A percentile compares a stretch with the other conserved stretches of the same genome.
phyloP scores from a whole-genome alignment of 2,888 invertebrate species.

The Lymantria monacha region DNA sequence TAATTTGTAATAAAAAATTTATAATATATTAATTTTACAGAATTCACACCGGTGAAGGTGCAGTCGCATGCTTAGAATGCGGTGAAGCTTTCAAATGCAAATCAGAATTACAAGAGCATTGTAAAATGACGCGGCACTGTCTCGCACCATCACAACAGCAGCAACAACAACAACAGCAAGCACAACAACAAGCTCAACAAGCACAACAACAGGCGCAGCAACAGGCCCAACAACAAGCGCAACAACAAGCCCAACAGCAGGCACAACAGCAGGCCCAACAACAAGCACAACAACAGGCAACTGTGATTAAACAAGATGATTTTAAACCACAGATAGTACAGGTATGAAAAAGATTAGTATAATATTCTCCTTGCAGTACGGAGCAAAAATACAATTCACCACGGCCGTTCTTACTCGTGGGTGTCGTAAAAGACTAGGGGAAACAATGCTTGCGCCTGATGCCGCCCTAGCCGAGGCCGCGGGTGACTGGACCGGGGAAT shows the following conservation, averaged over 20 bases:
- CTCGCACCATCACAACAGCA: slow-evolving; percentile 46
- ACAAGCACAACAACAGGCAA: slow-evolving; percentile 63
- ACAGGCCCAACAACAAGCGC: slow-evolving; percentile 49
- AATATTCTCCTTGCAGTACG: no score
- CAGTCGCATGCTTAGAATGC: slow-evolving; percentile 88
- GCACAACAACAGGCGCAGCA: slow-evolving; percentile 58
- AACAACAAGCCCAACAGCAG: slow-evolving; percentile 54
- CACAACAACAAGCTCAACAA: slow-evolving; percentile 51
- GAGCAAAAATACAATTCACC: no score
- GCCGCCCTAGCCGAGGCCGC: no score
- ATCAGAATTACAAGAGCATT: slow-evolving; percentile 86
- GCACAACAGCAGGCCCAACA: slow-evolving; percentile 58
- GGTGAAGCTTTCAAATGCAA: slow-evolving; percentile 89
- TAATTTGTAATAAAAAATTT: no score
- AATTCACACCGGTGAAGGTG: slow-evolving; percentile 88
- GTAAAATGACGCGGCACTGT: slow-evolving; percentile 80
- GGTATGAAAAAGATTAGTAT: slow-evolving; percentile 46
- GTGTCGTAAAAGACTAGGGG: no score
- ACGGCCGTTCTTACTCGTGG: no score
- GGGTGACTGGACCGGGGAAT: no score
- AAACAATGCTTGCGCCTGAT: no score
- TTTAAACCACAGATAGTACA: slow-evolving; percentile 80
- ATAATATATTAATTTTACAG: no score
- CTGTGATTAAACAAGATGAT: slow-evolving; percentile 78
- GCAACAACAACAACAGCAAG: slow-evolving; percentile 66